Evolutionary conservation across 2,113 vertebrate species (phyloP), one percentile per base, ranked within the genome.

Genomic region (Myiagra hebetior): DNA sequence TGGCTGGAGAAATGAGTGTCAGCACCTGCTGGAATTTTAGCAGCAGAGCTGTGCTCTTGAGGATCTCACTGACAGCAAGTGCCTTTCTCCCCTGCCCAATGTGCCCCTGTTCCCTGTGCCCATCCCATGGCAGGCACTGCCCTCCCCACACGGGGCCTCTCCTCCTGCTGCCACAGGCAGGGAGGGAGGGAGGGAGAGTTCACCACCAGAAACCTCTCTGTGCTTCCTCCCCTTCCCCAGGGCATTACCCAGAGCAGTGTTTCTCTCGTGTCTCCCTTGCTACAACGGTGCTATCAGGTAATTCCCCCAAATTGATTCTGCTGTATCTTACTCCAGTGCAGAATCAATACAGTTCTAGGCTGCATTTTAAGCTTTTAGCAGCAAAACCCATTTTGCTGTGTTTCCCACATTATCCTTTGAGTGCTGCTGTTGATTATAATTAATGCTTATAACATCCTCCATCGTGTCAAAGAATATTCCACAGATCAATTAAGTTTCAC

Each of bases 361-460:
- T 89, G n/a, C 52, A 20, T 75, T 97, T 92, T 35, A 85, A 90
- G 87, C n/a, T 59, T 92, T 89, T 35, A 85, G 21, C 62, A 65
- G 46, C 20, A 92, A 90, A 84, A 24, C 22, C 49, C 49, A 63
- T 37, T 93, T 57, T 87, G 44, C 44, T 72, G 13, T 64, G 42
- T 86, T 90, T 84, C 52, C 31, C 64, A 65, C 49, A 1, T 91
- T 55, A 74, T 33, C 42, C 52, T 88, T 87, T 50, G 42, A 53
- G 87, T 81, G 35, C 73, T 95, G 42, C 64, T 91, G 75, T 70
- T 90, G 84, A 82, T 95, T 73, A 69, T 57, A 79, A 86, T 87
- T 88, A 59, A 70, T 28, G 41, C 44, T 92, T 79, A 11, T 33
- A 80, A 37, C 72, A 46, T 75, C 37, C 30, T 89, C 50, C 30